Evolutionary conservation across 1,140 invertebrate species (phyloP).

Genomic region (Coenobita brevimanus): DNA sequence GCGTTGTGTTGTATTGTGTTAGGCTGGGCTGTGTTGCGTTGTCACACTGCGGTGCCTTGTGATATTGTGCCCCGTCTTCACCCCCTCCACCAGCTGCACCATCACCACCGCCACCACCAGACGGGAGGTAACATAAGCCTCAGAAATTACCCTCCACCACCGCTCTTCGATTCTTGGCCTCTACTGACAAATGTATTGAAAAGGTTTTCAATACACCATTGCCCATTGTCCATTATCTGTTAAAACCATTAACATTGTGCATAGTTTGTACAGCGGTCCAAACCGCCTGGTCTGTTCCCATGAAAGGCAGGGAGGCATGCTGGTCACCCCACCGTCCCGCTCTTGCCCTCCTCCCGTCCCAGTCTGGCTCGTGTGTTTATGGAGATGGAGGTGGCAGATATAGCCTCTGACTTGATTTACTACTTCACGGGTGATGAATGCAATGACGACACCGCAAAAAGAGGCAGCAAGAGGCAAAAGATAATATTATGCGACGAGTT

Average conservation of each 20-base stretch:
- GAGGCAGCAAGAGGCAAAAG: not conserved
- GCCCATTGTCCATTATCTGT: conserved; percentile 67
- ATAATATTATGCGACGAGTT: not conserved
- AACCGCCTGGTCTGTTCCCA: conserved; percentile 36
- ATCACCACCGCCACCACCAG: not conserved
- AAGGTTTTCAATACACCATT: conserved; percentile 62
- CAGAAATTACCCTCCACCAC: conserved; percentile 35
- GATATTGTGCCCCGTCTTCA: not conserved
- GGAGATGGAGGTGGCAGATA: no score
- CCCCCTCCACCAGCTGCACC: not conserved
- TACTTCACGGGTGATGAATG: not conserved
- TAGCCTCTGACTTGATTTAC: not conserved
- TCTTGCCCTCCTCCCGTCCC: no score
- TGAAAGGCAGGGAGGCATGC: conserved; percentile 22
- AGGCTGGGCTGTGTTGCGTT: no score
- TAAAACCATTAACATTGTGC: conserved; percentile 68
- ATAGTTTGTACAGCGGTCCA: conserved; percentile 64
- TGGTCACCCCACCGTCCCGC: no score
- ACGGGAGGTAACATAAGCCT: conserved; percentile 40
- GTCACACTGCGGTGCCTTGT: no score
- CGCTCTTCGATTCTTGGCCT: conserved; percentile 34
- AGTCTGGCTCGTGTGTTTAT: no score
- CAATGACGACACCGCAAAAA: not conserved
- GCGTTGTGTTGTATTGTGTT: no score
- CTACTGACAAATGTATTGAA: conserved; percentile 47